Base-by-base conservation (phyloP, 1,140 invertebrate genomes). In the Bombus confusus region DNA sequence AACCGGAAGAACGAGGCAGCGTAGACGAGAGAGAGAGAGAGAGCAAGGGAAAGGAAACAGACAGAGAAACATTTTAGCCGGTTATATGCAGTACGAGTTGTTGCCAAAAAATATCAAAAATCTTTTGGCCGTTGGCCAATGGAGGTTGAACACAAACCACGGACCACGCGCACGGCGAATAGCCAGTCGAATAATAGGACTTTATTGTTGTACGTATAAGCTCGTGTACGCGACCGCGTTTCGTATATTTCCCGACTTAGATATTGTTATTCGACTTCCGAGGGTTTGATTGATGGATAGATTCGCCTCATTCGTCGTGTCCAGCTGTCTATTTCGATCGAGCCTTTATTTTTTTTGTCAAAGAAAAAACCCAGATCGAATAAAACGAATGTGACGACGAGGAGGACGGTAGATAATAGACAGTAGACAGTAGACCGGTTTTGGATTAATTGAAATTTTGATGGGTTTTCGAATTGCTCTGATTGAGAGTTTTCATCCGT, bases 31-130 rank as follows among this genome's bases (percentile, higher is more conserved):
- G 52, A 57, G 52, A 57, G 73, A 64, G 34, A 66, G 31, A 76
- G 47, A 73, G 87, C 3, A 41, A 22, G 34, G 22, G 4, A 62
- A 25, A 34, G 3, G 59, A 69, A 34, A 34, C 68, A 71, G 64
- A 73, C 75, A 87, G 77, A 83, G 90, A 93, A 93, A 93, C 91
- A 92, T 94, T 94, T 92, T 90, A 92, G 86, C 88, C 83, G 88
- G 91, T 93, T 93, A 92, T 93, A 91, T 93, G 88, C 86, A 90
- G 89, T 89, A 92, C 90, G 92, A 93, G 79, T n/a, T 66, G 87
- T 59, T 88, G 93, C 92, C 93, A 94, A 93, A 92, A 93, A 93
- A 93, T 94, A 93, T 92, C 86, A 92, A 93, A 93, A 93, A 92
- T 93, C 88, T 90, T 80, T 89, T 94, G 93, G 93, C 92, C 25